Conservation (phyloP, 64 coral and sea anemone species). For the Trachythela sp. region DNA sequence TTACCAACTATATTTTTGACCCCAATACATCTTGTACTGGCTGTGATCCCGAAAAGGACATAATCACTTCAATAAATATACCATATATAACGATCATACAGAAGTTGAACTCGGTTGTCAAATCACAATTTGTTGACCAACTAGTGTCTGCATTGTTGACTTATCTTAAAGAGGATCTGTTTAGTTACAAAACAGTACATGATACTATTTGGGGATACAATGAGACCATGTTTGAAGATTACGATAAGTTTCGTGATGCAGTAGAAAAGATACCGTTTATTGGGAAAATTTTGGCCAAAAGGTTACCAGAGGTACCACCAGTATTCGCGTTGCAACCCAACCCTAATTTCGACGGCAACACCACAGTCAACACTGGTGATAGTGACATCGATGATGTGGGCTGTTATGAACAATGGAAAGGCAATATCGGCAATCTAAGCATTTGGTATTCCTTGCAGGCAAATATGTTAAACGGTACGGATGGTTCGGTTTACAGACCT, state of each 20-base stretch:
- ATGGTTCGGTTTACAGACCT: constrained; percentile 80
- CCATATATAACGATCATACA: constrained; percentile 67
- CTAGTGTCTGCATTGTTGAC: constrained; percentile 35
- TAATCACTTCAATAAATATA: constrained; percentile 60
- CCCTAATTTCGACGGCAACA: constrained; percentile 52
- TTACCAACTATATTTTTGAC: constrained; percentile 71
- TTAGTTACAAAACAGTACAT: constrained; percentile 57
- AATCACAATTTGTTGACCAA: background rate
- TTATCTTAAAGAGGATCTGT: constrained; percentile 50
- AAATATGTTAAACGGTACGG: constrained; percentile 97
- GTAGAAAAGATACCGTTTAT: background rate
- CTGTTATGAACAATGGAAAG: constrained; percentile 66
- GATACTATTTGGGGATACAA: constrained; percentile 92
- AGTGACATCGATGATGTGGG: constrained; percentile 55
- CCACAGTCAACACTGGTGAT: constrained; percentile 64
- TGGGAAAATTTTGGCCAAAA: background rate
- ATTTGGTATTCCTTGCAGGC: constrained; percentile 69
- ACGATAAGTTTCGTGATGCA: constrained; percentile 47
- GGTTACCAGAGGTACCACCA: constrained; percentile 57
- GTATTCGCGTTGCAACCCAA: constrained; percentile 79
- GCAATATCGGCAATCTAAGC: constrained; percentile 30
- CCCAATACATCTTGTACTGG: constrained; percentile 53
- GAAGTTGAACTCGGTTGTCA: constrained; percentile 25
- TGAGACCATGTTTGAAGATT: constrained; percentile 66
- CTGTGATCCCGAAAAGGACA: constrained; percentile 63